Conservation (phyloP, 2,888 invertebrate species). For the Thymelicus sylvestris region DNA sequence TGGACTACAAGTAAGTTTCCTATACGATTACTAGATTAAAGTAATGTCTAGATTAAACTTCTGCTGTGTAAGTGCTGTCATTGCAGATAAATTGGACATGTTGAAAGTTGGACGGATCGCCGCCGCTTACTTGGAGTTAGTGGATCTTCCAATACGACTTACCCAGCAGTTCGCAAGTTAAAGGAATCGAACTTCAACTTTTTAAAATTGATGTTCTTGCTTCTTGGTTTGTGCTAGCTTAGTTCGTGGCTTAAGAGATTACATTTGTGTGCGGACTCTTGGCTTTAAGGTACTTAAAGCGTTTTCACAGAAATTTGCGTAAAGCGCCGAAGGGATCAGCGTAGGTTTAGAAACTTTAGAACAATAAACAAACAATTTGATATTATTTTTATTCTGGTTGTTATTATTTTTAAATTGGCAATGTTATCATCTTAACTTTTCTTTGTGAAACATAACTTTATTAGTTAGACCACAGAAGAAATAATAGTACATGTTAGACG, state of each 20-base stretch:
- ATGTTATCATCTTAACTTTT: too few relatives aligned
- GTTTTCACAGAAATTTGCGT: too few relatives aligned
- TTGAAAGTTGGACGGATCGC: background rate
- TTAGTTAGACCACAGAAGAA: too few relatives aligned
- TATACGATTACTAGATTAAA: background rate
- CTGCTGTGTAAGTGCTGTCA: background rate
- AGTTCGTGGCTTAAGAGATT: background rate
- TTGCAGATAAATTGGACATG: background rate
- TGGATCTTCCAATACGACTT: background rate
- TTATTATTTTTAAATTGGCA: too few relatives aligned
- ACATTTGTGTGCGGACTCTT: background rate
- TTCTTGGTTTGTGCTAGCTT: background rate
- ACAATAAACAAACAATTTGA: too few relatives aligned
- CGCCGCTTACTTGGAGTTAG: background rate
- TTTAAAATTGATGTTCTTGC: conserved; percentile 4
- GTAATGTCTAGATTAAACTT: background rate
- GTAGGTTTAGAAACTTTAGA: too few relatives aligned
- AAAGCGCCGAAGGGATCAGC: too few relatives aligned
- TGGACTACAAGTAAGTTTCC: background rate
- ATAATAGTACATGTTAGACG: too few relatives aligned
- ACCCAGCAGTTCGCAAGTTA: background rate
- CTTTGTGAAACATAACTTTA: too few relatives aligned
- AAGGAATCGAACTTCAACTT: background rate
- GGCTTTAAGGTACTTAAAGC: too few relatives aligned
- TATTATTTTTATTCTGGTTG: too few relatives aligned